Conservation (phyloP, 2,888 invertebrate species). For the Ichneumon xanthorius region DNA sequence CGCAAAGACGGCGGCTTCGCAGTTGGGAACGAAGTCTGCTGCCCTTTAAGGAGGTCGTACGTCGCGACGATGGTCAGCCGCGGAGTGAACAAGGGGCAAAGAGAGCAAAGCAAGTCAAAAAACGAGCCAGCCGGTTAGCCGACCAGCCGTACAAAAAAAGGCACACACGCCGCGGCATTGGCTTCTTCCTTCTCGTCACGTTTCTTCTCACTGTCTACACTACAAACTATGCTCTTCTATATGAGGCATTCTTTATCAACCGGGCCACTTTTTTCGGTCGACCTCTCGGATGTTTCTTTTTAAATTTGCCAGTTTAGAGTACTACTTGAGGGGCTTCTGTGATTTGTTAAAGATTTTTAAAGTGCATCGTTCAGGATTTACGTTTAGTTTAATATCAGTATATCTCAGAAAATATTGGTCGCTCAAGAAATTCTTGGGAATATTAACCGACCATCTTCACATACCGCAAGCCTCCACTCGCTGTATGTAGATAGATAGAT, state of each 20-base stretch:
- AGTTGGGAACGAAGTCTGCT: slow-evolving; percentile 26
- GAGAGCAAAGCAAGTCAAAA: slow-evolving; percentile 22
- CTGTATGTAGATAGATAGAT: background rate
- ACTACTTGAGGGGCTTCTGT: too few species aligned
- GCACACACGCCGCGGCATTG: slow-evolving; percentile 56
- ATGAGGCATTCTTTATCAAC: too few species aligned
- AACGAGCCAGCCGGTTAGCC: slow-evolving; percentile 33
- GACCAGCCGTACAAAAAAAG: slow-evolving; percentile 58
- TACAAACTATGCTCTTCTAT: background rate
- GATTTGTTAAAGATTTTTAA: too few species aligned
- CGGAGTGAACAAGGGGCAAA: slow-evolving; percentile 32
- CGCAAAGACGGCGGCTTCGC: background rate
- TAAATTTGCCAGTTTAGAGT: too few species aligned
- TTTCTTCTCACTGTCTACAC: slow-evolving; percentile 24
- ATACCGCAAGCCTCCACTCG: background rate
- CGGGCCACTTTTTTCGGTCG: too few species aligned
- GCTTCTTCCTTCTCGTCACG: slow-evolving; percentile 44
- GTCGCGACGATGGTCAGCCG: slow-evolving; percentile 31
- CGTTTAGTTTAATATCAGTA: too few species aligned
- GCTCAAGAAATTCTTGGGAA: too few species aligned
- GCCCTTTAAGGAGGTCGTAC: slow-evolving; percentile 50
- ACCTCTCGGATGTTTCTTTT: too few species aligned
- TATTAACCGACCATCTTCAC: background rate
- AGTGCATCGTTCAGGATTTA: too few species aligned
- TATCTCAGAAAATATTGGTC: too few species aligned